Evolutionary conservation across 2,797 vertebrate genomes (phyloP).

Genomic region (Sebastes kiyomatsui): DNA sequence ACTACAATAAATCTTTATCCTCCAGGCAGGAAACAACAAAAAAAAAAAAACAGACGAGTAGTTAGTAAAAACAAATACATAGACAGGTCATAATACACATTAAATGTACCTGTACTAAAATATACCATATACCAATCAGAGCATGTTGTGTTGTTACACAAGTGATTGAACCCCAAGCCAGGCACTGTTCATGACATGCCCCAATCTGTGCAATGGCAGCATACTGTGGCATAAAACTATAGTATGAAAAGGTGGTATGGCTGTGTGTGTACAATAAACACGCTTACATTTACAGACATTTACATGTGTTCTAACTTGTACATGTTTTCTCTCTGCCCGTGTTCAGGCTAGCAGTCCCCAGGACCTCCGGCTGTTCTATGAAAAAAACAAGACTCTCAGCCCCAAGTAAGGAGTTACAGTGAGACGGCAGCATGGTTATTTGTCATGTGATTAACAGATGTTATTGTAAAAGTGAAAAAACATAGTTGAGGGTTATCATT

Average conservation of each 20-base stretch:
- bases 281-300: background rate
- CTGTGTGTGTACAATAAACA: background rate
- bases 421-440: background rate
- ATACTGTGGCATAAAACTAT: background rate
- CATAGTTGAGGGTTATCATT: background rate
- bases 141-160: background rate
- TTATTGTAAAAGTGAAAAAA: background rate
- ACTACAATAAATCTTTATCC: background rate
- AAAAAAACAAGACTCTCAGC: conserved; percentile 96
- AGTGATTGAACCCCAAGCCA: background rate
- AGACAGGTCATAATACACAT: too few relatives aligned
- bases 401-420: conserved; percentile 89
- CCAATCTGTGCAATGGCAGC: background rate
- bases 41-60: background rate
- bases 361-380: conserved; percentile 97
- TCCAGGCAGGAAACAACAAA: background rate
- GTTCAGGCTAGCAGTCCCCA: conserved; percentile 96
- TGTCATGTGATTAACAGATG: background rate
- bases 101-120: too few relatives aligned
- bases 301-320: too few relatives aligned
- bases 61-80: too few relatives aligned
- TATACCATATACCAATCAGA: too few relatives aligned
- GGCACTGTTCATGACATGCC: background rate
- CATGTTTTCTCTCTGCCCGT: conserved; percentile 1
- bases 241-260: background rate